A percentile compares a stretch with the other conserved stretches of the same genome.
Conservation (phyloP, 1,140 invertebrate species). For the Acromyrmex echinatior region DNA sequence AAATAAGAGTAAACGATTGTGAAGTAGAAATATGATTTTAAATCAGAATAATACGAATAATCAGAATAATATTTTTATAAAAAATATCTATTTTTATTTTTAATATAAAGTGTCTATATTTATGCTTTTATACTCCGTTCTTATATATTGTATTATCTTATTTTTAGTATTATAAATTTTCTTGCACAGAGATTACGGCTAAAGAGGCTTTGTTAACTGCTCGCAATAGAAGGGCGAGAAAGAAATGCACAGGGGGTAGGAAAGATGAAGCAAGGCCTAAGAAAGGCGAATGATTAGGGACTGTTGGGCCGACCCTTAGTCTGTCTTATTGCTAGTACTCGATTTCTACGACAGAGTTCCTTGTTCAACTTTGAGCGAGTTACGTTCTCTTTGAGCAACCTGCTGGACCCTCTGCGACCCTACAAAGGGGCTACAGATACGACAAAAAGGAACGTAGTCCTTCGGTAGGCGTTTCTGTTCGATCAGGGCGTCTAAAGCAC, state of each 20-base stretch:
- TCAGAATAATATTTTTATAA: not conserved
- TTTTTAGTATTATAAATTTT: not conserved
- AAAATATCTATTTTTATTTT: no score
- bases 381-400: slow-evolving; percentile 72
- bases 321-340: slow-evolving; percentile 69
- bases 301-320: slow-evolving; percentile 64
- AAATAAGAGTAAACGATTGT: not conserved
- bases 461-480: slow-evolving; percentile 71
- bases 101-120: not conserved
- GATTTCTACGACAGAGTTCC: slow-evolving; percentile 58
- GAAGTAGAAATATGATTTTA: not conserved
- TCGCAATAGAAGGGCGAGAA: slow-evolving; percentile 7
- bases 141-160: not conserved
- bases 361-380: slow-evolving; percentile 65
- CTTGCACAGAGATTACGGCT: slow-evolving; percentile 15
- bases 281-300: slow-evolving; percentile 69
- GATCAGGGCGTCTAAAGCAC: slow-evolving; percentile 64
- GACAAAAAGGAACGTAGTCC: slow-evolving; percentile 72
- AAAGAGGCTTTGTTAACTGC: slow-evolving; percentile 60
- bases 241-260: slow-evolving; percentile 1
- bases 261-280: slow-evolving; percentile 47
- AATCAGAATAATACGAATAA: not conserved
- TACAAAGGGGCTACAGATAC: slow-evolving; percentile 39
- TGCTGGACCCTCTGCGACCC: slow-evolving; percentile 69
- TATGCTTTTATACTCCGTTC: not conserved